Base-by-base conservation (phyloP, 2,113 vertebrate genomes). In the Platysternon megacephalum region DNA sequence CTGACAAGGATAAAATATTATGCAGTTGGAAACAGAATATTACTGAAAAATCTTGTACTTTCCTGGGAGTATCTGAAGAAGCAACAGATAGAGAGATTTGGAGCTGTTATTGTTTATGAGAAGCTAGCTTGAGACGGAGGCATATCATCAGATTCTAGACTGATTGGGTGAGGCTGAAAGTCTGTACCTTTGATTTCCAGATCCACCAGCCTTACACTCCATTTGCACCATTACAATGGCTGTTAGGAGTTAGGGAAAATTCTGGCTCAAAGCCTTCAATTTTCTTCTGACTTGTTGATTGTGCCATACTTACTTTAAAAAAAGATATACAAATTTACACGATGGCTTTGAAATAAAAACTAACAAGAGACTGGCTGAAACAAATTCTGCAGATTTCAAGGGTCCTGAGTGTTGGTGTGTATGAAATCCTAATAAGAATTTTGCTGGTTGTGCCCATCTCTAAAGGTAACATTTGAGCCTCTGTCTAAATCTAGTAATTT, bases 241-340 rank as follows among this genome's bases (percentile, higher is more conserved):
- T 19, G 3, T 1, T 6, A 74, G 68, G 14, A 21, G n/a, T 39
- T 19, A 28, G 35, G 61, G 9, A 76, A 44, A 24, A 76, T 46
- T 46, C 24, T 46, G 42, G 22, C 42, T 26, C 74, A 49, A 82
- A 82, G 5, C 22, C 49, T 51, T 29, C 19, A 58, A 44, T 11
- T 74, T 65, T n/a, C 79, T 6, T 3, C 52, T 48, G 52, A 24
- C 58, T 52, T 76, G 35, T 29, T 22, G 48, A 29, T 22, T 76
- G 42, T 46, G 35, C 58, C 48, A 51, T 1, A 1, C 72, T 42
- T 79, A 26, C 58, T 3, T 1, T 0, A 1, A 7, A 14, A 52
- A 55, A 44, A 19, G 42, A 3, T 28, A 5, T 14, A 44, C 6
- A 35, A 29, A 3, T 2, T 6, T 65, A 28, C 35, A 42, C 8